Percentiles rank a stretch among this genome's conserved stretches.
phyloP scores from a whole-genome alignment of 2,797 vertebrate species.

The Eulemur mongoz region DNA sequence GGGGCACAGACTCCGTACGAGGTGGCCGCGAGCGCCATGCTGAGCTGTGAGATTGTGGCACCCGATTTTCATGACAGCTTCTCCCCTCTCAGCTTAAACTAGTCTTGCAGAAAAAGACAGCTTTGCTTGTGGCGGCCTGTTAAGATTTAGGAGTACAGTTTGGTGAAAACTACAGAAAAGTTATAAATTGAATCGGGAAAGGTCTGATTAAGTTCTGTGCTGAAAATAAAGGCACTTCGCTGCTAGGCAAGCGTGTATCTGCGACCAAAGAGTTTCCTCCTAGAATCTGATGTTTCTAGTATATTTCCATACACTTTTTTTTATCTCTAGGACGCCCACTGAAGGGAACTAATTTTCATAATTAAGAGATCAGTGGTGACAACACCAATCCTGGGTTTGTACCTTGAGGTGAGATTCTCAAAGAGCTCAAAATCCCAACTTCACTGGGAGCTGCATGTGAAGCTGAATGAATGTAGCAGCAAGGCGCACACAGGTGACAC shows the following conservation, averaged over 20 bases:
- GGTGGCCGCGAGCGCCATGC: too few species aligned
- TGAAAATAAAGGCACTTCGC: slow-evolving; percentile 57
- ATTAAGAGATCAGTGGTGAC: neutral
- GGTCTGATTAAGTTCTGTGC: neutral
- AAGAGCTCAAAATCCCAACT: neutral
- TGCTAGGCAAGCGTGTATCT: neutral
- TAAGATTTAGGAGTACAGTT: neutral
- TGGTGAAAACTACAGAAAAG: neutral
- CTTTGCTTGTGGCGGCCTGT: neutral
- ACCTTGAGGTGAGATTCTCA: neutral
- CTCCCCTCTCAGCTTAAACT: neutral
- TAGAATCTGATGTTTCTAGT: neutral
- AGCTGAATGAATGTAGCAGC: neutral
- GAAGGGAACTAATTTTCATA: neutral
- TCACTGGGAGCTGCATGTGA: neutral
- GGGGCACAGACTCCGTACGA: neutral
- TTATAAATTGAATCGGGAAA: neutral
- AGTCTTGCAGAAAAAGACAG: neutral
- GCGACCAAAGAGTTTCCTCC: neutral
- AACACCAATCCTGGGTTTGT: neutral
- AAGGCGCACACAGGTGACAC: neutral
- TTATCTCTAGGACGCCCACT: neutral
- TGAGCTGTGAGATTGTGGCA: neutral
- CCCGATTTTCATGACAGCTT: neutral
- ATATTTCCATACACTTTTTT: neutral